Evolutionary conservation across 2,797 vertebrate genomes (phyloP).

Genomic region (Petrocephalus schoutedeni): DNA sequence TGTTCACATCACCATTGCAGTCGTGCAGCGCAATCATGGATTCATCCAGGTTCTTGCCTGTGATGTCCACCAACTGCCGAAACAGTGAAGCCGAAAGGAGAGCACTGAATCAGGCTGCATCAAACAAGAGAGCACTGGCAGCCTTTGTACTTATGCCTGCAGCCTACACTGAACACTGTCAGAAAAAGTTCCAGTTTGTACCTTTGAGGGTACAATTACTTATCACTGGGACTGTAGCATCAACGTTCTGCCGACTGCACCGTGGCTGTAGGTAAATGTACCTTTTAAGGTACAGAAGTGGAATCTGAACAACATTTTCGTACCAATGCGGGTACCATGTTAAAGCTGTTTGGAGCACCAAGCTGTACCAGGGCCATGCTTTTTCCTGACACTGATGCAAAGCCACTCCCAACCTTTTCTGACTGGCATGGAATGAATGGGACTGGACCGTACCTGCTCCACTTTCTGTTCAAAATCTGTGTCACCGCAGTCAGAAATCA

Average conservation of each 20-base stretch:
- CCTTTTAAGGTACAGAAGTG: neutral
- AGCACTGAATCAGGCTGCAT: neutral
- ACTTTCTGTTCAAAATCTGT: conserved; percentile 98
- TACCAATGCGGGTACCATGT: neutral
- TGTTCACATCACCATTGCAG: conserved; percentile 95
- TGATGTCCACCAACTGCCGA: conserved; percentile 92
- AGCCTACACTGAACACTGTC: too few relatives aligned
- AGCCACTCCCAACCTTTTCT: neutral
- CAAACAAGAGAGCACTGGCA: neutral
- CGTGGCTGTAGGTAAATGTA: too few relatives aligned
- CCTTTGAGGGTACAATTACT: too few relatives aligned
- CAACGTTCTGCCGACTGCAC: neutral
- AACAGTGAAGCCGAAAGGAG: conserved; percentile 19
- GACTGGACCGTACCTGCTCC: conserved; percentile 78
- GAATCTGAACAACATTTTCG: neutral
- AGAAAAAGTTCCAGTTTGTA: too few relatives aligned
- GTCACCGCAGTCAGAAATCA: conserved; percentile 99
- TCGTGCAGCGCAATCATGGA: conserved; percentile 98
- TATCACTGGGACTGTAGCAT: too few relatives aligned
- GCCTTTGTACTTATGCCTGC: neutral
- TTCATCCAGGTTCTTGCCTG: conserved; percentile 98
- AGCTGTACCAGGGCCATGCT: neutral
- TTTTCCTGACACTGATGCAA: neutral
- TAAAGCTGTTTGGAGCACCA: neutral
- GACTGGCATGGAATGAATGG: neutral